These are phyloP conservation scores for Halcyon smyrnensis DNA, from an alignment of 2,797 vertebrate genomes.

Conservation along the genomic window DNA sequence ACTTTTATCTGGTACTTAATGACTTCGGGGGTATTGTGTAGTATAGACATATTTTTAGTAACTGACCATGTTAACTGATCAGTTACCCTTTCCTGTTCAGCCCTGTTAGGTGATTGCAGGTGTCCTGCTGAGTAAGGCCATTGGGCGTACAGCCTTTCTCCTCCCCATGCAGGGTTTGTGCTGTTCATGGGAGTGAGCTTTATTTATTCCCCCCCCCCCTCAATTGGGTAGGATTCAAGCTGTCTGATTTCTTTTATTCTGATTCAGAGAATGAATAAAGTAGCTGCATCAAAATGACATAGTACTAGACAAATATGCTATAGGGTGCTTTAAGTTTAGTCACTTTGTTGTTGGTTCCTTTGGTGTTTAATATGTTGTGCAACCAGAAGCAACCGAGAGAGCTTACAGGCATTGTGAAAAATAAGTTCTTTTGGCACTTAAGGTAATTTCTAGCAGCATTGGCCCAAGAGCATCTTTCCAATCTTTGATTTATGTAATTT, in stretches of 20 bases:
- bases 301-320: background rate
- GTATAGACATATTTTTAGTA: background rate
- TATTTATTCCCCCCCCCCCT: too few species aligned
- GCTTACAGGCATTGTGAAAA: background rate
- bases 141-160: background rate
- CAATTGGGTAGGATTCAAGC: background rate
- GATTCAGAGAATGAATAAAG: background rate
- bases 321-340: background rate
- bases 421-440: background rate
- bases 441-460: background rate
- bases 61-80: background rate
- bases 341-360: background rate
- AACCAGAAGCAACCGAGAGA: background rate
- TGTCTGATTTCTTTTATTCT: background rate
- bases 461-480: background rate
- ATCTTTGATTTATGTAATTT: background rate
- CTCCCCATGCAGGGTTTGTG: accelerated
- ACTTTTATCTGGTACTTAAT: background rate
- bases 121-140: background rate
- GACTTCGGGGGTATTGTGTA: background rate
- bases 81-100: background rate
- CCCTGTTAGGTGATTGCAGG: background rate
- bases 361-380: background rate
- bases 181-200: background rate
- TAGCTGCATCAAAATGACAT: background rate